Evolutionary conservation across 2,797 vertebrate species (phyloP).

Genomic region (Helarctos malayanus): DNA sequence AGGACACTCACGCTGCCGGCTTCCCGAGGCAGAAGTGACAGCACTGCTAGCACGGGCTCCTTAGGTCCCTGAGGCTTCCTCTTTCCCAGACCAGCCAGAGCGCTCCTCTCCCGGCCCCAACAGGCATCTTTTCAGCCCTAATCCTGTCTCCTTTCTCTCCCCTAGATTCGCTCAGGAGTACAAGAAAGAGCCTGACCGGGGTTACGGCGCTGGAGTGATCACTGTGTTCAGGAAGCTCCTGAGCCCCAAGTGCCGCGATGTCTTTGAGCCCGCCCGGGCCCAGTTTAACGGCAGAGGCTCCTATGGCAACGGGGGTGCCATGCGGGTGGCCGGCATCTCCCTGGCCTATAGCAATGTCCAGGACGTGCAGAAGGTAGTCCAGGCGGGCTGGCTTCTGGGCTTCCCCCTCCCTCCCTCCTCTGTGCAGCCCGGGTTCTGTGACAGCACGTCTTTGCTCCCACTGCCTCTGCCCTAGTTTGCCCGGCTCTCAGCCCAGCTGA

Average conservation of each 20-base stretch:
- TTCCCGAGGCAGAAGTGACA: not conserved
- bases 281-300: slow-evolving; percentile 98
- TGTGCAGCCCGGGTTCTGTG: not conserved
- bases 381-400: not conserved
- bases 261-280: slow-evolving; percentile 96
- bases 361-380: slow-evolving; percentile 93
- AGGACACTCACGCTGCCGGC: not conserved
- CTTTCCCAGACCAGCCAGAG: not conserved
- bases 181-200: slow-evolving; percentile 94
- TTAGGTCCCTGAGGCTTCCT: not conserved
- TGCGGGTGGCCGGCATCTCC: slow-evolving; percentile 96
- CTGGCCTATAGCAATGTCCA: slow-evolving; percentile 91
- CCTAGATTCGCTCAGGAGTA: slow-evolving; percentile 97
- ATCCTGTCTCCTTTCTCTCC: not conserved
- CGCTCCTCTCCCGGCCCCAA: not conserved
- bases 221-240: slow-evolving; percentile 97
- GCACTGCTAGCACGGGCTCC: not conserved
- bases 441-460: not conserved
- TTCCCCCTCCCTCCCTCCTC: not conserved
- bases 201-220: slow-evolving; percentile 95
- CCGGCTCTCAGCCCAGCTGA: slow-evolving; percentile 94
- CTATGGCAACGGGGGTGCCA: slow-evolving; percentile 98
- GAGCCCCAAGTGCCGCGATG: slow-evolving; percentile 93
- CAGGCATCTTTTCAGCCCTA: not conserved
- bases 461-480: slow-evolving; percentile 91